Evolutionary conservation across 2,113 vertebrate genomes (phyloP).

Genomic region (Scartelaos histophorus): DNA sequence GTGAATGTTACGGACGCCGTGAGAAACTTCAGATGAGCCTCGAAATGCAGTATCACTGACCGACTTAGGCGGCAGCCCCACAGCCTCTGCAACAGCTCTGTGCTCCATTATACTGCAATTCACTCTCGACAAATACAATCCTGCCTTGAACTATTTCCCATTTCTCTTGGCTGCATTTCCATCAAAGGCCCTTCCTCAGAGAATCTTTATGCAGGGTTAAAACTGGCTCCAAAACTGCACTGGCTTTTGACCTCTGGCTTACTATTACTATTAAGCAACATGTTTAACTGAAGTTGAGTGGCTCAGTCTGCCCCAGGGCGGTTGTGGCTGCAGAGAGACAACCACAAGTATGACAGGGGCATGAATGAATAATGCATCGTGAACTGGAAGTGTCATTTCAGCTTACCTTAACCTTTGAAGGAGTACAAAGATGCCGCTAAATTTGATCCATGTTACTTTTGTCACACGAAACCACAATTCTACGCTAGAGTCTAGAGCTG

Average conservation of each 20-base stretch:
- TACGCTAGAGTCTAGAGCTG: background rate
- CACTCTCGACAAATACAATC: background rate
- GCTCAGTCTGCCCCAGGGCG: too few species aligned
- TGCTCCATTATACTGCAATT: background rate
- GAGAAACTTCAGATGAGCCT: slow-evolving; percentile 57
- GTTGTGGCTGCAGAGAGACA: too few species aligned
- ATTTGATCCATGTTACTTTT: background rate
- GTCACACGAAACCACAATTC: background rate
- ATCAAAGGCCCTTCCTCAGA: background rate
- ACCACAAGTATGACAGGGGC: too few species aligned
- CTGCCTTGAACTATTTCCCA: background rate
- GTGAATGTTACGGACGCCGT: slow-evolving; percentile 56
- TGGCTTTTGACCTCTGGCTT: background rate
- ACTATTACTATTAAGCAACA: too few species aligned
- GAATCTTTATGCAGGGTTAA: background rate
- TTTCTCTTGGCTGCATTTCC: too few species aligned
- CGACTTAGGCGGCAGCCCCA: slow-evolving; percentile 13
- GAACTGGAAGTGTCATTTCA: too few species aligned
- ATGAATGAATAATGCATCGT: too few species aligned
- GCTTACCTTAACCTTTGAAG: background rate
- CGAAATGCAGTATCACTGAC: slow-evolving; percentile 53
- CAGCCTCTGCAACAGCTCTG: slow-evolving; percentile 41
- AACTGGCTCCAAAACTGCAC: background rate
- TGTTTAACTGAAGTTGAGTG: too few species aligned
- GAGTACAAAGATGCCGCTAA: background rate